A percentile compares a stretch with the other conserved stretches of the same genome.
Evolutionary conservation across 2,113 vertebrate genomes (phyloP).

Genomic region (Ailuropoda melanoleuca): DNA sequence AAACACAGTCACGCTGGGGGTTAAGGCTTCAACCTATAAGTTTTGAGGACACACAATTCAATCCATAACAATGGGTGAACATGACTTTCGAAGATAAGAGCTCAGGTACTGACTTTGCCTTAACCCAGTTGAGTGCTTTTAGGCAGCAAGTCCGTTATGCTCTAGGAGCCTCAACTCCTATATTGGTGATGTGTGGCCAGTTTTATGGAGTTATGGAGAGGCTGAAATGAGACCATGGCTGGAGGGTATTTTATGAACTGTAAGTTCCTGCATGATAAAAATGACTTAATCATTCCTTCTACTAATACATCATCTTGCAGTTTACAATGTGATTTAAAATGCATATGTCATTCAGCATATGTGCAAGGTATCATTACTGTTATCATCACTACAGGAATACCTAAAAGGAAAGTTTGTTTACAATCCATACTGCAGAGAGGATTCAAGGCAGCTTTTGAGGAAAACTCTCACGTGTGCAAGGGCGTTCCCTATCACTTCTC

Average conservation of each 20-base stretch:
- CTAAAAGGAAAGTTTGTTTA: background rate
- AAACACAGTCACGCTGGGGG: background rate
- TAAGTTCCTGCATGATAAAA: background rate
- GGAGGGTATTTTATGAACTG: background rate
- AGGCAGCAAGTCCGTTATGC: background rate
- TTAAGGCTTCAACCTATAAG: background rate
- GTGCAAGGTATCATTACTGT: background rate
- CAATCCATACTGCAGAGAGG: background rate
- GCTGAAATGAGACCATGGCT: background rate
- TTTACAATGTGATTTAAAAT: background rate
- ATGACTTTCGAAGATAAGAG: background rate
- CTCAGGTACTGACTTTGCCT: background rate
- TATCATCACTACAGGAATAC: background rate
- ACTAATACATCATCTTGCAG: background rate
- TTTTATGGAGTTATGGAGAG: background rate
- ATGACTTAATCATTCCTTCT: background rate
- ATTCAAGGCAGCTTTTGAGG: background rate
- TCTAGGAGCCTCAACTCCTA: background rate
- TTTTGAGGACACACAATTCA: background rate
- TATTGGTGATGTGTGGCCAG: background rate
- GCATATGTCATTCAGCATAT: background rate
- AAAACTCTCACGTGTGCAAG: background rate
- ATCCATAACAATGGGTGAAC: background rate
- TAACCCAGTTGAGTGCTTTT: background rate
- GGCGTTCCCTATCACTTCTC: constrained; percentile 71